phyloP scores from a whole-genome alignment of 2,888 invertebrate genomes.

The Parnassius apollo region DNA sequence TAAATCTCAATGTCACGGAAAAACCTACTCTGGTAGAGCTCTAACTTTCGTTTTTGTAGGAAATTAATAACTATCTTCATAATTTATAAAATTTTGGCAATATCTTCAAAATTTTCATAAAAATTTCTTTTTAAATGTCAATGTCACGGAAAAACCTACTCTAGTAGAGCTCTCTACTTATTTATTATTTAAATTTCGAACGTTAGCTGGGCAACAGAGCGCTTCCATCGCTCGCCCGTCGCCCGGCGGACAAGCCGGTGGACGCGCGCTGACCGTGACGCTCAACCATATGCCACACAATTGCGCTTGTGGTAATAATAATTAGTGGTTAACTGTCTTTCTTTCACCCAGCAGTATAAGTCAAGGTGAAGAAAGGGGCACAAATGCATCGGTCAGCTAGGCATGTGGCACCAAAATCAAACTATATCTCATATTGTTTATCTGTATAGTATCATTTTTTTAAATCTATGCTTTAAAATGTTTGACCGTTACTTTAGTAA shows the following conservation, averaged over 20 bases:
- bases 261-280: conserved; percentile 48
- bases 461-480: too few relatives aligned
- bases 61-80: too few relatives aligned
- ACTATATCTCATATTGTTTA: too few relatives aligned
- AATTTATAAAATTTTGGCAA: too few relatives aligned
- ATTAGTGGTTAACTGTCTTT: conserved; percentile 20
- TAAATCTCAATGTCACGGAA: background rate
- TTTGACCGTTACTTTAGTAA: too few relatives aligned
- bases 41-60: too few relatives aligned
- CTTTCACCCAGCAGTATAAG: background rate
- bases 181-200: conserved; percentile 36
- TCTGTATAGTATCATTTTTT: too few relatives aligned
- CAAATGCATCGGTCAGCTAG: conserved; percentile 10
- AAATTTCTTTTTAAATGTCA: background rate
- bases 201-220: conserved; percentile 35
- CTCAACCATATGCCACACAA: conserved; percentile 39
- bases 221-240: conserved; percentile 37
- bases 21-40: conserved; percentile 4
- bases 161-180: conserved; percentile 6
- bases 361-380: conserved; percentile 8
- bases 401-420: conserved; percentile 4
- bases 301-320: conserved; percentile 17
- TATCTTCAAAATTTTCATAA: too few relatives aligned
- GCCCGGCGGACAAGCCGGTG: conserved; percentile 38
- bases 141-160: conserved; percentile 11